Evolutionary conservation across 1,140 invertebrate species (phyloP).

Genomic region (Babylonia areolata): DNA sequence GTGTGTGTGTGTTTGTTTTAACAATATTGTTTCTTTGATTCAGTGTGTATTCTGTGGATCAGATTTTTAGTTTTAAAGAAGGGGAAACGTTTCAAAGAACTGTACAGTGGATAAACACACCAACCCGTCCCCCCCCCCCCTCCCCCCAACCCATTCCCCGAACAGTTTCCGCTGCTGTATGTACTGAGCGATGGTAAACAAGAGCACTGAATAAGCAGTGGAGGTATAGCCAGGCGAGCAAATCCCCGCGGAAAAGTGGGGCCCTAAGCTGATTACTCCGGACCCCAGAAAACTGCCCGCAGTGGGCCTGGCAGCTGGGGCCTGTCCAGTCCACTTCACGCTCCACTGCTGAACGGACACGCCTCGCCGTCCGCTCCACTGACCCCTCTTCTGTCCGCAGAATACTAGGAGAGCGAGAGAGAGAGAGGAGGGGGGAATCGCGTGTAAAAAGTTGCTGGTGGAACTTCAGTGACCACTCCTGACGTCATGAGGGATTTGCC

Average conservation of each 20-base stretch:
- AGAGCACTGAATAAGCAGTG: not conserved
- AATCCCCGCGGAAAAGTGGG: slow-evolving; percentile 6
- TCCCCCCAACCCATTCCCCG: not conserved
- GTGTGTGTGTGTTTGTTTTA: too few species aligned
- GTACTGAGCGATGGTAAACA: slow-evolving; percentile 22
- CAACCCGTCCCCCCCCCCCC: too few species aligned
- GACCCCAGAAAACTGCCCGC: too few species aligned
- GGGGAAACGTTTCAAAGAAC: too few species aligned
- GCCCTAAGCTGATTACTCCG: not conserved
- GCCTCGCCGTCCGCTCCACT: slow-evolving; percentile 1
- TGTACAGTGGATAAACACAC: too few species aligned
- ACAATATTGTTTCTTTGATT: too few species aligned
- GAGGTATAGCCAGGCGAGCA: slow-evolving; percentile 1
- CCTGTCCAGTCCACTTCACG: not conserved
- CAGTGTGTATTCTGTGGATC: too few species aligned
- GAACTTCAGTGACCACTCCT: too few species aligned
- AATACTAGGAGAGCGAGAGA: not conserved
- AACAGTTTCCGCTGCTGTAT: slow-evolving; percentile 9
- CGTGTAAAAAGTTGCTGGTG: too few species aligned
- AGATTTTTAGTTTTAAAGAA: too few species aligned
- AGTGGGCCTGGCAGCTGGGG: not conserved
- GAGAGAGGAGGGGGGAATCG: not conserved
- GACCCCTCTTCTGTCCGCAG: not conserved
- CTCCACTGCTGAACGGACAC: not conserved
- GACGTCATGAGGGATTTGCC: too few species aligned